phyloP scores from a whole-genome alignment of 2,113 vertebrate genomes.

The Crotalus horridus region DNA sequence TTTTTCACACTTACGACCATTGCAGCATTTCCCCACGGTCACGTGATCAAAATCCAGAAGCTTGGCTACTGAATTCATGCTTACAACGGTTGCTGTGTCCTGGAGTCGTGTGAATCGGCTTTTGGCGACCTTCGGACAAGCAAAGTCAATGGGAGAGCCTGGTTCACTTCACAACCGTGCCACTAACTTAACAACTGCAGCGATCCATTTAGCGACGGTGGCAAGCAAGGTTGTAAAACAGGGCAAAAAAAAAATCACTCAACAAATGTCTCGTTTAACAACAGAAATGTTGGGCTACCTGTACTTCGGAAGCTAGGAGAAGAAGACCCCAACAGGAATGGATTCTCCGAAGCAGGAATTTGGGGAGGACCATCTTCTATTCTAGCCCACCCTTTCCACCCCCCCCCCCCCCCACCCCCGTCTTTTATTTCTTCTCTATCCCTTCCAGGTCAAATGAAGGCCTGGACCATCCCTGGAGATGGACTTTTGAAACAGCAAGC shows the following conservation, averaged over 20 bases:
- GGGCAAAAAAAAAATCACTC: neutral
- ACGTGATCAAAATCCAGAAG: neutral
- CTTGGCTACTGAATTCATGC: neutral
- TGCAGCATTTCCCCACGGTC: too few species aligned
- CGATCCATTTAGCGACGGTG: neutral
- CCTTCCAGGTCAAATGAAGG: neutral
- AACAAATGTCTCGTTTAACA: neutral
- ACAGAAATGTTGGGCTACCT: neutral
- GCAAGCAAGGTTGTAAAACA: too few species aligned
- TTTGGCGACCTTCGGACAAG: neutral
- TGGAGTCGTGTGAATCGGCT: neutral
- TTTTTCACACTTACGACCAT: too few species aligned
- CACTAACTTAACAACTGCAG: neutral
- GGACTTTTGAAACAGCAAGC: neutral
- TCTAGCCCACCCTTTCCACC: too few species aligned
- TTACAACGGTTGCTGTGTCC: neutral
- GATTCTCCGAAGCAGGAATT: neutral
- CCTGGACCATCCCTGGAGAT: neutral
- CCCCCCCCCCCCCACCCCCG: too few species aligned
- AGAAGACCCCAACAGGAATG: accelerated
- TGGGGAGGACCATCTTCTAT: neutral
- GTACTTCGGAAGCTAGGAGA: neutral
- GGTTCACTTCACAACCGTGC: neutral
- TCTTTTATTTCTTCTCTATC: neutral
- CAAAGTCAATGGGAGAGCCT: neutral